These are phyloP conservation scores for Mus pahari DNA, from an alignment of 2,113 vertebrate genomes.

Conservation along the genomic window DNA sequence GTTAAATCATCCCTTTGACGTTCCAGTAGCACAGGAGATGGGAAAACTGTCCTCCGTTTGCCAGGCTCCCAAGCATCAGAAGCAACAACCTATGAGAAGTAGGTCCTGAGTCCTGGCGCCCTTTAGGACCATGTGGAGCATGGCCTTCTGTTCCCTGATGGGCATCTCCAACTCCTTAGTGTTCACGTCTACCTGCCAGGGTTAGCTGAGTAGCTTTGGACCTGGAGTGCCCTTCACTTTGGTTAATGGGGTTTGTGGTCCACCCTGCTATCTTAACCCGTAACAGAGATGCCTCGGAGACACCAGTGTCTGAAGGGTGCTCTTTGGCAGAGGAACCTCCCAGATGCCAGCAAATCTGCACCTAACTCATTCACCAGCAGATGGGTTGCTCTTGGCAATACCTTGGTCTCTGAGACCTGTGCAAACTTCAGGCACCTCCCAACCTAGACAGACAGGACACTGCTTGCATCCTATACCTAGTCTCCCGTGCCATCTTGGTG, in stretches of 20 bases:
- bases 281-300: accelerated
- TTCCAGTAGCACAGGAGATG: accelerated
- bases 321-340: accelerated
- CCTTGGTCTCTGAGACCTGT: accelerated
- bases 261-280: accelerated
- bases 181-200: accelerated
- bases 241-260: accelerated
- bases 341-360: accelerated
- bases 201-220: accelerated
- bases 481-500: not conserved
- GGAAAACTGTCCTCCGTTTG: accelerated
- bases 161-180: too few species aligned
- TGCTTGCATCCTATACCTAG: too few species aligned
- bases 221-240: accelerated
- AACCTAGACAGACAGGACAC: not conserved
- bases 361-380: accelerated
- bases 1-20: not conserved
- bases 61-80: too few species aligned
- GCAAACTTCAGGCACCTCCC: too few species aligned
- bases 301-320: not conserved
- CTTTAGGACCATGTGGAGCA: accelerated
- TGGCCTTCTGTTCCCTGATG: not conserved
- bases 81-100: accelerated
- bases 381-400: accelerated
- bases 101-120: not conserved